A percentile compares a stretch with the other conserved stretches of the same genome.
Evolutionary conservation across 1,140 invertebrate genomes (phyloP).

Genomic region (Lordiphosa mommai): DNA sequence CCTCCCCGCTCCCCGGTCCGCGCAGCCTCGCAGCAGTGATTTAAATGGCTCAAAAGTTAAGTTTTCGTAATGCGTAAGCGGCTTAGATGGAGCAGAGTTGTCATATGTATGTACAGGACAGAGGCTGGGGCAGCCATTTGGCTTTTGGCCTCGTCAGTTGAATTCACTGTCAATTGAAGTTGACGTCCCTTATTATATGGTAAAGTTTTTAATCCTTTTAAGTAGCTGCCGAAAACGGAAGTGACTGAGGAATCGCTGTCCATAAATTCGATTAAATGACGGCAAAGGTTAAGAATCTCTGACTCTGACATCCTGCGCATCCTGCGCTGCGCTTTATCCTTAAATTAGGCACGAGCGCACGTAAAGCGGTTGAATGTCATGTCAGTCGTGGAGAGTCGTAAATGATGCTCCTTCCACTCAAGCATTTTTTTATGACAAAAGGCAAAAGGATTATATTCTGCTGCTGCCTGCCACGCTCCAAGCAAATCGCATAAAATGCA

Average conservation of each 20-base stretch:
- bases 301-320: constrained; percentile 34
- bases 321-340: constrained; percentile 57
- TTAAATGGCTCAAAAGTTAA: constrained; percentile 78
- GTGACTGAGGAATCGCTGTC: constrained; percentile 25
- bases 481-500: constrained; percentile 72
- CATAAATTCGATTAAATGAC: constrained; percentile 74
- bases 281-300: constrained; percentile 28
- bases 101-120: not conserved
- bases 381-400: constrained; percentile 54
- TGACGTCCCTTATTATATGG: constrained; percentile 61
- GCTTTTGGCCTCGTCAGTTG: constrained; percentile 36
- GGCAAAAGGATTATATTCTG: constrained; percentile 41
- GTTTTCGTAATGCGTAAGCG: constrained; percentile 71
- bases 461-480: constrained; percentile 6
- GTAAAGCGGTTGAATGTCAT: constrained; percentile 74
- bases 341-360: constrained; percentile 76
- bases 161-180: constrained; percentile 70
- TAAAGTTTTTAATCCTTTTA: constrained; percentile 75
- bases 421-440: constrained; percentile 35
- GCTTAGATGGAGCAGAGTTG: constrained; percentile 40
- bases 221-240: constrained; percentile 58
- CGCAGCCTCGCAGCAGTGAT: constrained; percentile 44
- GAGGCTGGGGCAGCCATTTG: constrained; percentile 29
- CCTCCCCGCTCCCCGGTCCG: not conserved
- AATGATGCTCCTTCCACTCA: constrained; percentile 30